Evolutionary conservation across 2,113 vertebrate genomes (phyloP).

Genomic region (Neogobius melanostomus): DNA sequence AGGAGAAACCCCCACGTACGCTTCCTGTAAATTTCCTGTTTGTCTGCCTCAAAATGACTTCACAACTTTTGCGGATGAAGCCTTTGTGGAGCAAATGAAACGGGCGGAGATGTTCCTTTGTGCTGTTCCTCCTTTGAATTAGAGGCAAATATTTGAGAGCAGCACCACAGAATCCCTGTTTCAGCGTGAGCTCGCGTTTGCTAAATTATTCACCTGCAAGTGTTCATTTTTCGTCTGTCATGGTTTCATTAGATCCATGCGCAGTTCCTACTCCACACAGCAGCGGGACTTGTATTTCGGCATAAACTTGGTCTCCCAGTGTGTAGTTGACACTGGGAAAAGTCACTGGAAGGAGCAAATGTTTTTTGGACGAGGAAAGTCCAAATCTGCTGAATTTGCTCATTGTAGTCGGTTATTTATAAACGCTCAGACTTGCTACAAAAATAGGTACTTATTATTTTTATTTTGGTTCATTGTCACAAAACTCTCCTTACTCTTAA

Average conservation of each 20-base stretch:
- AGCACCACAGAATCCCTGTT: background rate
- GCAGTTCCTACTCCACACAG: background rate
- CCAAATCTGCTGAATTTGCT: background rate
- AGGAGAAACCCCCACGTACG: background rate
- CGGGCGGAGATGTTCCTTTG: background rate
- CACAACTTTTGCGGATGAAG: background rate
- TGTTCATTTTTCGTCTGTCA: background rate
- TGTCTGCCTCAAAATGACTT: slow-evolving; percentile 2
- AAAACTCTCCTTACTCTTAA: no score
- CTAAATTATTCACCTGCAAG: background rate
- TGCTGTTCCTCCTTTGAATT: background rate
- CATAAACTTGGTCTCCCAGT: background rate
- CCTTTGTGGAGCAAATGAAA: background rate
- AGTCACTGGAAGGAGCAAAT: background rate
- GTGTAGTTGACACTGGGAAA: background rate
- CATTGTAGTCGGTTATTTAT: background rate
- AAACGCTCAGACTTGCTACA: no score
- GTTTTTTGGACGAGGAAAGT: no score
- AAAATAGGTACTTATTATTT: no score
- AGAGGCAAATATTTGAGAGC: background rate
- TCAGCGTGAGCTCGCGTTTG: background rate
- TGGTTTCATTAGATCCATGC: background rate
- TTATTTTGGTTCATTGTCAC: no score
- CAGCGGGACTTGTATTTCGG: background rate
- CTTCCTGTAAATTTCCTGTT: slow-evolving; percentile 3